A percentile compares a stretch with the other conserved stretches of the same genome.
These are phyloP conservation scores for Poecilia wingei DNA, from an alignment of 2,797 vertebrate species.

Conservation along the genomic window DNA sequence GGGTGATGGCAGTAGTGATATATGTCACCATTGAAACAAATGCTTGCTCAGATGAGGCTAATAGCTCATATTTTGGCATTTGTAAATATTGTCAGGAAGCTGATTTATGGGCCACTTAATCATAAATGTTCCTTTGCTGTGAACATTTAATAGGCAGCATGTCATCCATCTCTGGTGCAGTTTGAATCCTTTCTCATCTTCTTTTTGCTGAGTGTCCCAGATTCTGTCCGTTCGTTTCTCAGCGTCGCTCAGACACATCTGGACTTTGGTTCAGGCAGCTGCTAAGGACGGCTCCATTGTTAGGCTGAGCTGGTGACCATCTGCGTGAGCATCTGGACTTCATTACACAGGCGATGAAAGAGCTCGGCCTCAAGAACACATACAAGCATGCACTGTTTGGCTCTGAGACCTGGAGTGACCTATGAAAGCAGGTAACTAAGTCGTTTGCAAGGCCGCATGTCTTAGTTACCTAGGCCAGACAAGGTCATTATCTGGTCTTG, in stretches of 20 bases:
- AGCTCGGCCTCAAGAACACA: slow-evolving; percentile 11
- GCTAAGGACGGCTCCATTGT: slow-evolving; percentile 48
- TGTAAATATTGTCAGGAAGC: neutral
- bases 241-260: slow-evolving; percentile 4
- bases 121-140: neutral
- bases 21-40: neutral
- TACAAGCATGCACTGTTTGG: slow-evolving; percentile 5
- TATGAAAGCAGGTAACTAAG: neutral
- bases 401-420: slow-evolving; percentile 2
- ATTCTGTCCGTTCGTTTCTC: neutral
- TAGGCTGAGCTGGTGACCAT: slow-evolving; percentile 55
- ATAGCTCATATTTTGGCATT: neutral
- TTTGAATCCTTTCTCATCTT: neutral
- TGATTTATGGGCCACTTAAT: neutral
- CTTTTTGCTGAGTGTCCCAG: neutral
- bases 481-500: slow-evolving; percentile 1
- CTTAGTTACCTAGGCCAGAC: too few relatives aligned
- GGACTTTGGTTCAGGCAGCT: slow-evolving; percentile 37
- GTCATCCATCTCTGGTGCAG: neutral
- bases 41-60: neutral
- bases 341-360: slow-evolving; percentile 55
- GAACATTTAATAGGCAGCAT: neutral
- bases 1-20: neutral
- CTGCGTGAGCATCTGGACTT: slow-evolving; percentile 60
- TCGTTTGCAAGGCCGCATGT: neutral